A percentile compares a stretch with the other conserved stretches of the same genome.
These are phyloP conservation scores for Illadopsis cleaveri DNA, from an alignment of 2,113 vertebrate species.

Conservation along the genomic window DNA sequence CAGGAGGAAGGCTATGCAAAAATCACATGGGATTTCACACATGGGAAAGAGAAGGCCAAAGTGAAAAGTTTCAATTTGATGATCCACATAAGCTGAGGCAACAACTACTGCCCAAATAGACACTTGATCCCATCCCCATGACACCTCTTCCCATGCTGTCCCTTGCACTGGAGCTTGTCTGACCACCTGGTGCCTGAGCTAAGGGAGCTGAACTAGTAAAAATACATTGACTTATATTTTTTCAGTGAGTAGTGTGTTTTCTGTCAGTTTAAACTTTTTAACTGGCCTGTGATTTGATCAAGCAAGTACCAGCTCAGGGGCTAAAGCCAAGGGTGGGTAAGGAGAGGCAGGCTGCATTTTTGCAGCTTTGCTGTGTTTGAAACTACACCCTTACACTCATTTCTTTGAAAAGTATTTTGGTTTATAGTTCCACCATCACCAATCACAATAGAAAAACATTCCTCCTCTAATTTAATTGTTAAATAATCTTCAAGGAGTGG, in stretches of 20 bases:
- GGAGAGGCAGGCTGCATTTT: not conserved
- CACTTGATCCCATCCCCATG: not conserved
- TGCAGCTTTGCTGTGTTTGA: not conserved
- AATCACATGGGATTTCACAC: not conserved
- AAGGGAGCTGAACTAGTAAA: not conserved
- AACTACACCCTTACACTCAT: not conserved
- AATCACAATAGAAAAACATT: not conserved
- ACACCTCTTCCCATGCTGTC: no score
- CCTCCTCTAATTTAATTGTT: not conserved
- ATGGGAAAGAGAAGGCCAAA: not conserved
- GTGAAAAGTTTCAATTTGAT: not conserved
- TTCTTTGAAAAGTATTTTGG: not conserved
- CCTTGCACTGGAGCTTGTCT: not conserved
- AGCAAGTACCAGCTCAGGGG: not conserved
- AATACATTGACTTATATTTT: not conserved
- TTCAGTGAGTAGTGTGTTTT: not conserved
- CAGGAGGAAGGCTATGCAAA: not conserved
- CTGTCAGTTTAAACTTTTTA: not conserved
- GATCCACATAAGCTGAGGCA: accelerated
- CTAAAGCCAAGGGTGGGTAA: not conserved
- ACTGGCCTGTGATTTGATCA: not conserved
- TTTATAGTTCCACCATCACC: not conserved
- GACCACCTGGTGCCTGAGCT: not conserved
- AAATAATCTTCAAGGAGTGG: not conserved
- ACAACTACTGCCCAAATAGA: not conserved